phyloP scores from a whole-genome alignment of 2,113 vertebrate genomes.

The Tichodroma muraria region DNA sequence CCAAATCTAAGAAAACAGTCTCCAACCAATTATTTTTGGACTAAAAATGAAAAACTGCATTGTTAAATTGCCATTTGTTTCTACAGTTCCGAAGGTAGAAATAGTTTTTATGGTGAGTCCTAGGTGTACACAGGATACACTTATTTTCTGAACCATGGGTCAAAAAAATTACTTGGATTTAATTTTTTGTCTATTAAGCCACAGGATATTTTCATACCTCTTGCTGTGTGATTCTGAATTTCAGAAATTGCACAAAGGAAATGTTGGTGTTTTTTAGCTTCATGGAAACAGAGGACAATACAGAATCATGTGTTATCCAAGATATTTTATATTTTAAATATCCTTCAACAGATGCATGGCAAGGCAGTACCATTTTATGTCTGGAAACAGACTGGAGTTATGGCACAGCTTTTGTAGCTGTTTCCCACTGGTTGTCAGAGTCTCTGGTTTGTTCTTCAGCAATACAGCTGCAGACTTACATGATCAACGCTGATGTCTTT shows the following conservation, averaged over 20 bases:
- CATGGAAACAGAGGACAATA: neutral
- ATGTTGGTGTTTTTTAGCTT: neutral
- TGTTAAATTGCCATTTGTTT: neutral
- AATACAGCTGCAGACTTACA: rapidly evolving
- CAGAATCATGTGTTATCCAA: neutral
- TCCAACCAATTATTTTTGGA: neutral
- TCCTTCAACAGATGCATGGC: neutral
- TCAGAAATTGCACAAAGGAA: neutral
- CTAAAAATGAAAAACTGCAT: neutral
- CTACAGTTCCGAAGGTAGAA: neutral
- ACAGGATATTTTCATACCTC: neutral
- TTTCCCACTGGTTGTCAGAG: neutral
- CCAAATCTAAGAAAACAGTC: neutral
- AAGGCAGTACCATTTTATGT: neutral
- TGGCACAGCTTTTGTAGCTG: neutral
- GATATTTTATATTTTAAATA: neutral
- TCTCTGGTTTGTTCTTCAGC: neutral
- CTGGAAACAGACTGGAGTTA: neutral
- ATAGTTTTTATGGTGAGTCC: neutral
- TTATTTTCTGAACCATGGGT: neutral
- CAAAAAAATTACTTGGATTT: neutral
- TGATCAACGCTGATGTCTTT: neutral
- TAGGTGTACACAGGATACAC: neutral
- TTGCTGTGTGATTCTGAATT: neutral
- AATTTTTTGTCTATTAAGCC: neutral